A percentile compares a stretch with the other conserved stretches of the same genome.
Evolutionary conservation across 2,113 vertebrate species (phyloP).

Genomic region (Hystrix brachyura): DNA sequence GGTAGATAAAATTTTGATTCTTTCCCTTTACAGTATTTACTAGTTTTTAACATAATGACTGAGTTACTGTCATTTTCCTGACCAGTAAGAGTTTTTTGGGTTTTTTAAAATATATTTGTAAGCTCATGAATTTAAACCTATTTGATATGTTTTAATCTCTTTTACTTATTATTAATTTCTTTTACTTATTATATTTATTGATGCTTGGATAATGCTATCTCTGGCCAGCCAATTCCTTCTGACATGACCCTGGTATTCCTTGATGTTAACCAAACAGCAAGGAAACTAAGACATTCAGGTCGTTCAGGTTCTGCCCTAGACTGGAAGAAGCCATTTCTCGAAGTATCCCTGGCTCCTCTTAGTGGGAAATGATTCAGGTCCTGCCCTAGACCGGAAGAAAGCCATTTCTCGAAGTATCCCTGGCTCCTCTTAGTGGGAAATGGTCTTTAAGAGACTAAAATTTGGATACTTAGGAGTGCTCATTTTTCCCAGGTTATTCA

Average conservation of each 20-base stretch:
- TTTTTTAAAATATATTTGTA: slow-evolving; percentile 21
- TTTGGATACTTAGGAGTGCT: neutral
- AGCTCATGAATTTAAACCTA: neutral
- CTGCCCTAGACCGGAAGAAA: neutral
- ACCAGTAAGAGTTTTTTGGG: neutral
- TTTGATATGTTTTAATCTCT: neutral
- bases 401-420: neutral
- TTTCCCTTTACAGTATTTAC: neutral
- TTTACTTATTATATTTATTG: neutral
- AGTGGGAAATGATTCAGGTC: neutral
- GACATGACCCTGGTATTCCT: neutral
- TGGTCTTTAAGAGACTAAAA: neutral
- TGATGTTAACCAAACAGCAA: neutral
- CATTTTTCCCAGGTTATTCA: neutral
- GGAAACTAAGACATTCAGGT: neutral
- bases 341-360: neutral
- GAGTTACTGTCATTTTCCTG: neutral
- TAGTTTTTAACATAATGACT: slow-evolving; percentile 18
- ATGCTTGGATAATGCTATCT: neutral
- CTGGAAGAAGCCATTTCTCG: neutral
- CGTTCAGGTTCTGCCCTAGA: neutral
- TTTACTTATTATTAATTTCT: neutral
- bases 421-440: neutral
- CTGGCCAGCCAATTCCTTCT: neutral
- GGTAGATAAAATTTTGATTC: neutral